Percentiles rank a stretch among this genome's conserved stretches.
phyloP scores from a whole-genome alignment of 2,113 vertebrate genomes.

The Philantomba maxwellii region DNA sequence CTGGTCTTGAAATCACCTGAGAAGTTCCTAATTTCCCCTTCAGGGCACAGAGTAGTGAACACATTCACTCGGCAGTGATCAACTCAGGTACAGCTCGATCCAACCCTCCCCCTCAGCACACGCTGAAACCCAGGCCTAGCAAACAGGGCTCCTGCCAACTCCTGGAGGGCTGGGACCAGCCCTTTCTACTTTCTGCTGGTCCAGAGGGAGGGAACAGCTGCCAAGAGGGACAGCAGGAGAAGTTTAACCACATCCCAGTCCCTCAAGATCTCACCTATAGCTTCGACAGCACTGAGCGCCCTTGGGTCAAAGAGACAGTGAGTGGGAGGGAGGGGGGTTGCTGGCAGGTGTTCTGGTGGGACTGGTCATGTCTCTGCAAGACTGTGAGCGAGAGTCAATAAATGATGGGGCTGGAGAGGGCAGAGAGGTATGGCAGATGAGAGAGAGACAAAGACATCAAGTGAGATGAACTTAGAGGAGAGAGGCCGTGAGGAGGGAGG shows the following conservation, averaged over 20 bases:
- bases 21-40: neutral
- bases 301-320: neutral
- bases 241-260: neutral
- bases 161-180: neutral
- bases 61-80: neutral
- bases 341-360: neutral
- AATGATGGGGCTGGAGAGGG: neutral
- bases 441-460: neutral
- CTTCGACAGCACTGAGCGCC: neutral
- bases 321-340: accelerated
- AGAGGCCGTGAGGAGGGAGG: neutral
- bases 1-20: constrained; percentile 14
- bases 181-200: neutral
- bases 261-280: neutral
- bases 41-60: neutral
- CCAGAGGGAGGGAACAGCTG: neutral
- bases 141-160: constrained; percentile 2
- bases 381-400: neutral
- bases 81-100: neutral
- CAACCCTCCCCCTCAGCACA: neutral
- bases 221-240: neutral
- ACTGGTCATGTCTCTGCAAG: neutral
- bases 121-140: neutral
- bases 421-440: neutral
- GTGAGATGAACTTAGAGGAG: neutral